Evolutionary conservation across 1,140 invertebrate species (phyloP).

Genomic region (Pomacea maculata): DNA sequence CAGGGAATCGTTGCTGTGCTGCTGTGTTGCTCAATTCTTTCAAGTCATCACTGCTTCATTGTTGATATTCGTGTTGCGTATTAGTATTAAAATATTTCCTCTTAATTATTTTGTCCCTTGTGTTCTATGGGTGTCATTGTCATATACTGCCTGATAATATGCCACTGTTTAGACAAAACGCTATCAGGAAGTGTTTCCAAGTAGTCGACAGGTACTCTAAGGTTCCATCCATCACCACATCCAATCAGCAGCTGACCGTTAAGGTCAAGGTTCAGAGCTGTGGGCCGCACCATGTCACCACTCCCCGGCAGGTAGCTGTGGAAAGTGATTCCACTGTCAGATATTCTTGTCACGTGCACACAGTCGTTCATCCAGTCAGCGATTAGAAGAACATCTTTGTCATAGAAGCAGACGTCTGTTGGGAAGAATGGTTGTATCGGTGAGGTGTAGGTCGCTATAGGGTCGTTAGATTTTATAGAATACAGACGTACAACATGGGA

Average conservation of each 20-base stretch:
- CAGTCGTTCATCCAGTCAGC: constrained; percentile 11
- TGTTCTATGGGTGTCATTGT: too few relatives aligned
- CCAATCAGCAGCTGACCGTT: neutral
- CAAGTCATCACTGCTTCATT: too few relatives aligned
- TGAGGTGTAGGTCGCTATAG: too few relatives aligned
- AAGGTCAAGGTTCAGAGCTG: neutral
- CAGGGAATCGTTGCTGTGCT: accelerated
- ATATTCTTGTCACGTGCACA: neutral
- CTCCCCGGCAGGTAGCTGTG: neutral
- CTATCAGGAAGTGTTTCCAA: too few relatives aligned
- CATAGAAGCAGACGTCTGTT: constrained; percentile 15
- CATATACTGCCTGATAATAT: too few relatives aligned
- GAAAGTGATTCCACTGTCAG: neutral
- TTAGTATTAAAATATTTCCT: too few relatives aligned
- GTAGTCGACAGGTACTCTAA: neutral
- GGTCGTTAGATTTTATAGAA: too few relatives aligned
- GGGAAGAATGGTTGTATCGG: neutral
- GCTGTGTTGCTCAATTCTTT: too few relatives aligned
- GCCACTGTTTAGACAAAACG: too few relatives aligned
- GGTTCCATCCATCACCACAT: constrained; percentile 4
- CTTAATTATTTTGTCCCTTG: too few relatives aligned
- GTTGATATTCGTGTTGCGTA: too few relatives aligned
- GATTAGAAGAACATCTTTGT: neutral
- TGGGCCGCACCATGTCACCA: constrained; percentile 4
- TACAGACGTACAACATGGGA: too few relatives aligned